Conservation (phyloP, 2,888 invertebrate species). For the Epirrita christyi region DNA sequence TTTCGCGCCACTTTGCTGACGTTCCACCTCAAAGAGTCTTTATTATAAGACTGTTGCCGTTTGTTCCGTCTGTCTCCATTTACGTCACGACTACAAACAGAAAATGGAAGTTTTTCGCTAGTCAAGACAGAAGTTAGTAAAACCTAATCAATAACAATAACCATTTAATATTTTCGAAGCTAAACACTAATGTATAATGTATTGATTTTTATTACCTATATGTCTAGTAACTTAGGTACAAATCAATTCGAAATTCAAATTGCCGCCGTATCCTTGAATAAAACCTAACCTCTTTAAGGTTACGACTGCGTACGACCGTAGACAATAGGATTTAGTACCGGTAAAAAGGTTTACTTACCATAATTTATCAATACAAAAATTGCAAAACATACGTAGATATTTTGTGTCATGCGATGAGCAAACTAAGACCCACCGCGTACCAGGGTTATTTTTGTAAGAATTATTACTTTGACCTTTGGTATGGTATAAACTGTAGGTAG, state of each 20-base stretch:
- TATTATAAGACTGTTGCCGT: too few relatives aligned
- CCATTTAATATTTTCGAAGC: too few relatives aligned
- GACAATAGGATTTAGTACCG: constrained; percentile 13
- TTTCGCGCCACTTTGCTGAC: too few relatives aligned
- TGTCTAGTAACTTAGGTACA: too few relatives aligned
- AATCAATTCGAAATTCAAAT: constrained; percentile 16
- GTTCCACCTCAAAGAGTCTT: too few relatives aligned
- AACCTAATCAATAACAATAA: too few relatives aligned
- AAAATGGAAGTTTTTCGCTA: too few relatives aligned
- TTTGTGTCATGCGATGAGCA: constrained; percentile 21
- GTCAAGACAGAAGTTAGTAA: too few relatives aligned
- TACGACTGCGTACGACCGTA: constrained; percentile 6
- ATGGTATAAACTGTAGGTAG: background rate
- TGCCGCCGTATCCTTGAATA: constrained; percentile 17
- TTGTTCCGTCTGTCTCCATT: too few relatives aligned
- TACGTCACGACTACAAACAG: too few relatives aligned
- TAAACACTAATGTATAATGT: too few relatives aligned
- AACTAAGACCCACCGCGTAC: background rate
- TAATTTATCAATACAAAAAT: constrained; percentile 13
- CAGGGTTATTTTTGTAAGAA: constrained; percentile 14
- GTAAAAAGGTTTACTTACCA: constrained; percentile 8
- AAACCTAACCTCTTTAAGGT: constrained; percentile 17
- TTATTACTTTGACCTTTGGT: constrained; percentile 20
- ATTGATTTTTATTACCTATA: too few relatives aligned
- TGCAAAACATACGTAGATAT: background rate